Percentiles rank a stretch among this genome's conserved stretches.
phyloP scores from a whole-genome alignment of 2,797 vertebrate genomes.

The Ptychobarbus kaznakovi region DNA sequence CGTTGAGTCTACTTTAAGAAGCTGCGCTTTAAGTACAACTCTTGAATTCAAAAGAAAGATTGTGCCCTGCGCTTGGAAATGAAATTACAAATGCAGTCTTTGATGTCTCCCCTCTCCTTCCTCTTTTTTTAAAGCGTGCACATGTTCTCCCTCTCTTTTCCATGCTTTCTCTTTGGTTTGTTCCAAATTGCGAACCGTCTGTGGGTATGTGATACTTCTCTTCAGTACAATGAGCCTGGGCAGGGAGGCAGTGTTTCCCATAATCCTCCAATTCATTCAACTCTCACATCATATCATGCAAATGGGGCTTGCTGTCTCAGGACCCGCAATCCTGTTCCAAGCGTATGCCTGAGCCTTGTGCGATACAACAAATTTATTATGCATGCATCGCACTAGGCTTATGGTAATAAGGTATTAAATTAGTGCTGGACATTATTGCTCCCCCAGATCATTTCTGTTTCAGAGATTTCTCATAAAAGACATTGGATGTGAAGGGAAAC shows the following conservation, averaged over 20 bases:
- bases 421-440: conserved; percentile 85
- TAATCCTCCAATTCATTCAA: conserved; percentile 87
- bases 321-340: conserved; percentile 77
- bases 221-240: conserved; percentile 82
- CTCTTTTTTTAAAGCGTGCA: conserved; percentile 58
- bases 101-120: conserved; percentile 65
- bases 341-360: conserved; percentile 81
- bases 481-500: conserved; percentile 71
- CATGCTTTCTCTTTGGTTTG: conserved; percentile 74
- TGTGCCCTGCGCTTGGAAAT: conserved; percentile 50
- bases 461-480: conserved; percentile 73
- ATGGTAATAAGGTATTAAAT: conserved; percentile 88
- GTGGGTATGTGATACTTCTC: conserved; percentile 83
- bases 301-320: conserved; percentile 82
- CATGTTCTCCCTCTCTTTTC: conserved; percentile 70
- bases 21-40: conserved; percentile 55
- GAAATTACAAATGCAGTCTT: conserved; percentile 67
- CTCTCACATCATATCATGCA: conserved; percentile 87
- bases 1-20: conserved; percentile 59
- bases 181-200: conserved; percentile 75
- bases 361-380: conserved; percentile 86
- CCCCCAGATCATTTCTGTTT: conserved; percentile 78
- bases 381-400: conserved; percentile 83
- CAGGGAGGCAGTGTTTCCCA: conserved; percentile 83
- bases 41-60: conserved; percentile 49